Base-by-base conservation (phyloP, 2,797 vertebrate genomes). In the Arctocebus calabarensis region DNA sequence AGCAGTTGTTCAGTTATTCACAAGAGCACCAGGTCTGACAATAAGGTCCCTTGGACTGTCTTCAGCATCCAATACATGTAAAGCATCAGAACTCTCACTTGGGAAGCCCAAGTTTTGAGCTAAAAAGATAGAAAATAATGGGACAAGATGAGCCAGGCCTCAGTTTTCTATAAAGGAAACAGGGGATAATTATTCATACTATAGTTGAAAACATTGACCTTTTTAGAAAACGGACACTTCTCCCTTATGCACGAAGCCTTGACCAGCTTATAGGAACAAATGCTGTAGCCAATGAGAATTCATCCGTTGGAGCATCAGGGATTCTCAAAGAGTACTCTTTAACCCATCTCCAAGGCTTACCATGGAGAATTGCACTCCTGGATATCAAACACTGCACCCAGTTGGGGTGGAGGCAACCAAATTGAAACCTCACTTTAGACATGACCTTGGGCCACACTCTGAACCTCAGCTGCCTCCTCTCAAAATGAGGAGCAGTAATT, bases 401-500 rank as follows among this genome's bases (percentile, higher is more conserved):
- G 20, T 27, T 29, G 34, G 25, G 11, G 14, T 90, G 23, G 34
- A 77, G 43, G 74, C 5, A 52, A 88, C 59, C 37, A 93, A 57
- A 48, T 10, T 19, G 43, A 93, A 96, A 64, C 27, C 34, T 87
- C 37, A 75, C 7, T 84, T 89, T 82, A 84, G 71, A 91, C 34
- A 59, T 20, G 16, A 94, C 37, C 73, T 61, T 78, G 64, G 29
- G 29, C 70, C 59, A 88, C 74, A 83, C 45, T 90, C 43, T 95
- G 48, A 29, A 88, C 32, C n/a, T 96, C 74, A 94, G 75, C 9
- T 68, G 57, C 55, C 29, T 83, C 55, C 27, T 90, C 68, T 96
- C 84, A 94, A 95, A 96, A 81, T 84, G 17, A 84, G 43, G 25
- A 83, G 17, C 27, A 88, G 20, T 64, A 94, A 97, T 94, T 96